Evolutionary conservation across 2,888 invertebrate genomes (phyloP), one percentile per base, ranked within the genome.

Genomic region (Lithophane ornitopus): DNA sequence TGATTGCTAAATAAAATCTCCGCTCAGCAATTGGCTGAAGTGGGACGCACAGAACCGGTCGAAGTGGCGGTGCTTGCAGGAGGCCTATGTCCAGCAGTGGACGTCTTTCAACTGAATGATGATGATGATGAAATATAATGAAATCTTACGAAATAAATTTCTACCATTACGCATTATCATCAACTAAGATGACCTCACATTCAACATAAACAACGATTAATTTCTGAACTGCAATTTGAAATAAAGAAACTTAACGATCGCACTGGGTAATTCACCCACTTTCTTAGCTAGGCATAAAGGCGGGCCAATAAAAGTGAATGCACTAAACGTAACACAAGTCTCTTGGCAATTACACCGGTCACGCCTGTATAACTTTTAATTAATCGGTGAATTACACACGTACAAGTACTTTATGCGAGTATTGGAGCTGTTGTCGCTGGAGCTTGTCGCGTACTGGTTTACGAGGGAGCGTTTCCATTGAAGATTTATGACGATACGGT

Each of bases 361-460:
- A 95, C 93, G 96, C 93, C 91, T 95, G 94, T 95, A 94, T 94
- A 93, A 94, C 90, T 95, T 96, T 96, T 95, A 95, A 96, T 96
- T 96, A 96, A 95, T 95, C 95, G 95, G 90, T 94, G 93, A 95
- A 96, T 96, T 96, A 96, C 95, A 94, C 93, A 91, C 90, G 92
- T 92, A 91, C 86, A 80, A 80, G 81, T 81, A 87, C 90, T 93
- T 93, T 92, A 91, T 92, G 91, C 91, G 88, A 82, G 88, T 94
- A 94, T 94, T 91, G 91, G 89, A 89, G 90, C 88, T 89, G 91
- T 89, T 89, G 91, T 89, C 89, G 90, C 87, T 90, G 85, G 70
- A 81, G 89, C 87, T 91, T 90, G 90, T 90, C 89, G 90, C 81
- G 84, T 89, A 90, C 91, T 92, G 90, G 89, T 93, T 93, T 92